phyloP scores from a whole-genome alignment of 2,888 invertebrate genomes.

The Caenorhabditis sinica region DNA sequence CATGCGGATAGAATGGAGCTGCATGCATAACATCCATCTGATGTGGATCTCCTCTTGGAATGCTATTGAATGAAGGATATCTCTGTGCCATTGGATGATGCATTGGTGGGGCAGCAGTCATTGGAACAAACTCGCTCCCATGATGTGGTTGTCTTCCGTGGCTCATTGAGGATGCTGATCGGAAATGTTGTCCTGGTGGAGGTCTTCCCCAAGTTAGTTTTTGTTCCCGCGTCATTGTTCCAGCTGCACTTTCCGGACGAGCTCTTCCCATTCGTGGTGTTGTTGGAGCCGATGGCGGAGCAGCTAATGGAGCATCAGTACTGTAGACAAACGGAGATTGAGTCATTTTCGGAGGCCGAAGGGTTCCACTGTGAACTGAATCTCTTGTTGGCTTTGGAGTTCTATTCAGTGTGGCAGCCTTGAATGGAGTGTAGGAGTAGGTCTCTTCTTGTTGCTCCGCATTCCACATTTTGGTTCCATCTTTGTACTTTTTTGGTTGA shows the following conservation, averaged over 20 bases:
- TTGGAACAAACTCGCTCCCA: constrained; percentile 57
- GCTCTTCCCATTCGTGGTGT: constrained; percentile 59
- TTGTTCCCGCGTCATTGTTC: constrained; percentile 62
- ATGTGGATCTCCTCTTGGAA: constrained; percentile 46
- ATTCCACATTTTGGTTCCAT: constrained; percentile 60
- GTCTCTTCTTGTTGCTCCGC: constrained; percentile 41
- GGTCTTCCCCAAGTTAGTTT: constrained; percentile 64
- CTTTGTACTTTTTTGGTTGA: constrained; percentile 64
- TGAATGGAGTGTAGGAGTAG: constrained; percentile 66
- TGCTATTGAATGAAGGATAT: constrained; percentile 53
- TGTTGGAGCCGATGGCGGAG: constrained; percentile 55
- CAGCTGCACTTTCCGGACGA: constrained; percentile 61
- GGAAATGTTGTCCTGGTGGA: constrained; percentile 42
- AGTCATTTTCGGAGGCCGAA: constrained; percentile 57
- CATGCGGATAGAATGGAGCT: constrained; percentile 35
- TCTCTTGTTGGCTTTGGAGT: constrained; percentile 64
- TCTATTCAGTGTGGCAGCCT: constrained; percentile 56
- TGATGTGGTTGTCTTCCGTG: constrained; percentile 43
- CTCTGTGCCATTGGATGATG: constrained; percentile 55
- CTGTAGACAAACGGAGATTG: constrained; percentile 53
- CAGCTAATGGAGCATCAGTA: neutral
- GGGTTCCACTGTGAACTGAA: constrained; percentile 61
- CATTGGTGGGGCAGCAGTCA: constrained; percentile 34
- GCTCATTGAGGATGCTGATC: constrained; percentile 66
- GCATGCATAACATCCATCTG: constrained; percentile 43